Base-by-base conservation (phyloP, 2,888 invertebrate species). In the Cremastinae sp. region DNA sequence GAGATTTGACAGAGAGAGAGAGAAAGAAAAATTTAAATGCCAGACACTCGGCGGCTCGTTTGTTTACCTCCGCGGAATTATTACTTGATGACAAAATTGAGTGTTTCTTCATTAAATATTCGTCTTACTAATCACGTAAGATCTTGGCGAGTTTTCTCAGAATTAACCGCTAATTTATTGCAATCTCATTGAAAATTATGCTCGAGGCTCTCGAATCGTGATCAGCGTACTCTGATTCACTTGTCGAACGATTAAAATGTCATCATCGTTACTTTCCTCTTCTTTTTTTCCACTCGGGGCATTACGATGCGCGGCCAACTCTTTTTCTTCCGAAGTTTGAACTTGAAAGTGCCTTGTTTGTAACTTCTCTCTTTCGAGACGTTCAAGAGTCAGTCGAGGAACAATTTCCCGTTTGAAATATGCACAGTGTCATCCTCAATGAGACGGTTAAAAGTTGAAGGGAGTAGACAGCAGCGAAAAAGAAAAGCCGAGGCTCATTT, bases 1-100 rank as follows among this genome's bases (percentile, higher is more conserved):
- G 41, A 22, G 51, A 22, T 49, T n/a, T n/a, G 68, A 61, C 68
- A 66, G 75, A 68, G 71, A 77, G 12, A 55, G 14, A 12, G 14
- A 47, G 14, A 18, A 56, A 4, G n/a, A n/a, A n/a, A n/a, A n/a
- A 12, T 5, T 9, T 20, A 39, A 37, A 49, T 39, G 45, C 20
- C 47, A 5, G 39, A 28, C 41, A n/a, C n/a, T 69, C 59, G 58
- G 49, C 5, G 16, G 28, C 18, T 39, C n/a, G 20, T 64, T 49
- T 37, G 18, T 35, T 64, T n/a, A 10, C 10, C 20, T 37, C 1
- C 7, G 8, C 12, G 12, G 37, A 10, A 12, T 16, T 8, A 16
- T 55, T 8, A 65, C 51, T 53, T 43, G 22, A 53, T 53, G n/a
- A 65, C 22, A 28, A 65, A 53, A 10, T 53, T 41, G 14, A 53